Conservation (phyloP, 2,113 vertebrate genomes). For the Macroglossus sobrinus region DNA sequence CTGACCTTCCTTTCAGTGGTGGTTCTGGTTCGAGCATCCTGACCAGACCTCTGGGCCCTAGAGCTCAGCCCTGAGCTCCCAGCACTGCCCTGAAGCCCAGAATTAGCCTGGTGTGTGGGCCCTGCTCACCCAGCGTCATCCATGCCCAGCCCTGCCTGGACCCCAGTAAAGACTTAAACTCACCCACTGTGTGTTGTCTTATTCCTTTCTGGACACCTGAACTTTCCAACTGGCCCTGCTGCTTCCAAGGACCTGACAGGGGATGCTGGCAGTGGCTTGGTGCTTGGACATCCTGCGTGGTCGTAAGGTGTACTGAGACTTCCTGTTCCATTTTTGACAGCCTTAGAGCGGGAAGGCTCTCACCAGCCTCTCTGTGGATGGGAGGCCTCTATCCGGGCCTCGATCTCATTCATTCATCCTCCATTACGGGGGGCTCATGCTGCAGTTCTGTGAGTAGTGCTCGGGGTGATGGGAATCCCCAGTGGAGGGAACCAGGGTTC, state of each 20-base stretch:
- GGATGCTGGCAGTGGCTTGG: neutral
- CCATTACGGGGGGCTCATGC: neutral
- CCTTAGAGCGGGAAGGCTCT: neutral
- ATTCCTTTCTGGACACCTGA: neutral
- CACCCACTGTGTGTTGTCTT: neutral
- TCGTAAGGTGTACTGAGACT: neutral
- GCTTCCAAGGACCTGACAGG: neutral
- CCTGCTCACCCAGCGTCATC: neutral
- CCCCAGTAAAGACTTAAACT: neutral
- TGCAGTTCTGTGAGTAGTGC: neutral
- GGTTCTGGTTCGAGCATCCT: neutral
- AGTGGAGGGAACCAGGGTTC: neutral
- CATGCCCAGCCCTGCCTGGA: neutral
- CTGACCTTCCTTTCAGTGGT: rapidly evolving
- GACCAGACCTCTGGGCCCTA: neutral
- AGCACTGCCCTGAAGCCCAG: too few relatives aligned
- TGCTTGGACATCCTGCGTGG: neutral
- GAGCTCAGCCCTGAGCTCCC: neutral
- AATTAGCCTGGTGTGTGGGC: neutral
- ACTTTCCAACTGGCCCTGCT: neutral
- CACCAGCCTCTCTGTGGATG: neutral
- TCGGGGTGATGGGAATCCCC: neutral
- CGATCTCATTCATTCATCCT: too few relatives aligned
- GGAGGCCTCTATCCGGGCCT: neutral
- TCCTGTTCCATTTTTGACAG: neutral